Percentiles rank a stretch among this genome's conserved stretches.
phyloP scores from a whole-genome alignment of 2,888 invertebrate genomes.

The Branchellion lobata region DNA sequence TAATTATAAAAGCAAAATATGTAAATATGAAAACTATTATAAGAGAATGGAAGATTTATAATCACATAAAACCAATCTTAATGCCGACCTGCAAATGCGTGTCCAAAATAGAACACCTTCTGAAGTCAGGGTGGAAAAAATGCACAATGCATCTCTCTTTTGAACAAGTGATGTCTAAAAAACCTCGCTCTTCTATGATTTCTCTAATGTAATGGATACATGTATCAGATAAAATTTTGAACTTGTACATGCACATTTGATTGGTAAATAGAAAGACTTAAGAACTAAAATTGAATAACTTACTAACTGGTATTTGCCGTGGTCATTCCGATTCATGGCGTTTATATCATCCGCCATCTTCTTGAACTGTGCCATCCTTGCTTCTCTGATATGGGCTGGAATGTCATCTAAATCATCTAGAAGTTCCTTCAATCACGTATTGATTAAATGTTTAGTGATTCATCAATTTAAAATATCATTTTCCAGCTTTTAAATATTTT shows the following conservation, averaged over 20 bases:
- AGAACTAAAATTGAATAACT: neutral
- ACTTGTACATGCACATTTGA: neutral
- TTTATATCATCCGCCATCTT: constrained; percentile 55
- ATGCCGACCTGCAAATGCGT: constrained; percentile 56
- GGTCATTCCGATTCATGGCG: constrained; percentile 55
- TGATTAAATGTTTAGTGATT: neutral
- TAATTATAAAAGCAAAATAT: neutral
- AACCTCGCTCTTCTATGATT: constrained; percentile 56
- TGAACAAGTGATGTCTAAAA: constrained; percentile 57
- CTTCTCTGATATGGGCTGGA: constrained; percentile 58
- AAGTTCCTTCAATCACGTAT: constrained; percentile 54
- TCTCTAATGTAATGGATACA: constrained; percentile 51
- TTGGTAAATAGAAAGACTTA: no score
- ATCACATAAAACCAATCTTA: neutral
- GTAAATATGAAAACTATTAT: no score
- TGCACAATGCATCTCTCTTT: constrained; percentile 58
- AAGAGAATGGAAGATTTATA: no score
- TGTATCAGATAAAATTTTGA: neutral
- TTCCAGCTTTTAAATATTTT: no score
- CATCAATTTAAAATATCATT: no score
- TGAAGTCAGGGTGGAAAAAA: constrained; percentile 60
- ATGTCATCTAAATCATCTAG: constrained; percentile 59
- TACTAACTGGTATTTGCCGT: constrained; percentile 57
- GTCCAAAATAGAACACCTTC: constrained; percentile 59
- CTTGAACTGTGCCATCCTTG: constrained; percentile 56